These are phyloP conservation scores for Ctenosaura bakeri DNA, from an alignment of 2,797 vertebrate genomes.

Conservation along the genomic window DNA sequence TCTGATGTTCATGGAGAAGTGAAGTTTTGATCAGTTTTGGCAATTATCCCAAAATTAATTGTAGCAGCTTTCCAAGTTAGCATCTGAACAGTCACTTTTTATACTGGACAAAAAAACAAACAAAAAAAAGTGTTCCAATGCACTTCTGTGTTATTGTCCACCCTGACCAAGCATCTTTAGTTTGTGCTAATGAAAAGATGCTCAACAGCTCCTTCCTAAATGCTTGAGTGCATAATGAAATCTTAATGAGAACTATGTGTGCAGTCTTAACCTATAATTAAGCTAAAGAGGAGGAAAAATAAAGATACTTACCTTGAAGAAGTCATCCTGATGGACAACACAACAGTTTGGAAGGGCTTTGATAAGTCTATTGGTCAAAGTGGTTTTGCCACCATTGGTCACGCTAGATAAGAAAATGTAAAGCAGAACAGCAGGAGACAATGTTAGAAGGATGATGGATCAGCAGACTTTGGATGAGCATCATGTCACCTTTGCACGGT, in stretches of 20 bases:
- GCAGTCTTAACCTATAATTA: too few species aligned
- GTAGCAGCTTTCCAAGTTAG: background rate
- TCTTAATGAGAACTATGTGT: rapidly evolving
- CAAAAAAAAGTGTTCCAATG: background rate
- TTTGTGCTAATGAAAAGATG: background rate
- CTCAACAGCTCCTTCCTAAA: background rate
- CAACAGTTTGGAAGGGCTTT: constrained; percentile 92
- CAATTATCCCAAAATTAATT: background rate
- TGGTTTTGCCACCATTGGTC: constrained; percentile 97
- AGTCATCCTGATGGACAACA: constrained; percentile 95
- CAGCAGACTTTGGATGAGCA: background rate
- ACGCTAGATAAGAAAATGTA: constrained; percentile 78
- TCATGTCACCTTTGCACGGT: background rate
- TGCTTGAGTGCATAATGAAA: background rate
- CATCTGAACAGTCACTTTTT: background rate
- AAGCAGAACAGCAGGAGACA: background rate
- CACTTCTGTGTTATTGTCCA: background rate
- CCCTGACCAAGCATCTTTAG: too few species aligned
- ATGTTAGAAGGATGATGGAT: background rate
- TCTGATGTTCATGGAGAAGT: background rate
- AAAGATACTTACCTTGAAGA: constrained; percentile 90
- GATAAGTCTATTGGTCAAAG: constrained; percentile 87
- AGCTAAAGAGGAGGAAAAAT: too few species aligned
- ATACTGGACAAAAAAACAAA: background rate
- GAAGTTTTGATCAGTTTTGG: background rate